A percentile compares a stretch with the other conserved stretches of the same genome.
These are phyloP conservation scores for Allygus modestus DNA, from an alignment of 2,888 invertebrate genomes.

Conservation along the genomic window DNA sequence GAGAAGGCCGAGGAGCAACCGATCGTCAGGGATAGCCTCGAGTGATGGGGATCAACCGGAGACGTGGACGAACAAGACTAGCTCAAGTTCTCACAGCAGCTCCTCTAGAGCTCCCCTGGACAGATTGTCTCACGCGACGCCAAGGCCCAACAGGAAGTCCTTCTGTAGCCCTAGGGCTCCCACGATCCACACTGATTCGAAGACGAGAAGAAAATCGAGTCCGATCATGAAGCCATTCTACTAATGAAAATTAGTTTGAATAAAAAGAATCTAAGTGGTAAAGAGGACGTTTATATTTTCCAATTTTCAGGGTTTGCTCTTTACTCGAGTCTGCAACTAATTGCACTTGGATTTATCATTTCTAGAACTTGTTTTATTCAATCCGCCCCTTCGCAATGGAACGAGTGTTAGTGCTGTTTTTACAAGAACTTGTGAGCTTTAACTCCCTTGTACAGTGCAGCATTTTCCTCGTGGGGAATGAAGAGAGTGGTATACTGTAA, in stretches of 20 bases:
- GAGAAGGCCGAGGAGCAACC: slow-evolving; percentile 54
- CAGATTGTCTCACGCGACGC: slow-evolving; percentile 29
- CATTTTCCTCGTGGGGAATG: background rate
- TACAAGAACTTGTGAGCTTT: background rate
- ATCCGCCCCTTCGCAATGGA: background rate
- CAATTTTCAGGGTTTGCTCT: slow-evolving; percentile 1
- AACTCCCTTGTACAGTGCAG: slow-evolving; percentile 14
- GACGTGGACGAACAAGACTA: slow-evolving; percentile 59
- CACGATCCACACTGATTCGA: slow-evolving; percentile 69
- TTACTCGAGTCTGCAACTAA: background rate
- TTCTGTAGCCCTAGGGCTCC: slow-evolving; percentile 66
- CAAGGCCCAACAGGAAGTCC: slow-evolving; percentile 68
- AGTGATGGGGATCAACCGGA: slow-evolving; percentile 61
- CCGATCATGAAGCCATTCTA: slow-evolving; percentile 69
- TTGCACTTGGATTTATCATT: slow-evolving; percentile 1
- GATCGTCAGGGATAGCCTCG: slow-evolving; percentile 57
- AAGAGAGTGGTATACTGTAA: background rate
- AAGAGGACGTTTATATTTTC: background rate
- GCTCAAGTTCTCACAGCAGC: slow-evolving; percentile 60
- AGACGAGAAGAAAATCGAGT: slow-evolving; percentile 73
- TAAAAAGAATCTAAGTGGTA: background rate
- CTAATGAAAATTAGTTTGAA: background rate
- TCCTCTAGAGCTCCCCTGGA: slow-evolving; percentile 62
- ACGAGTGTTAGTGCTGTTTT: slow-evolving; percentile 16
- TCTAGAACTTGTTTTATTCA: slow-evolving; percentile 9